Evolutionary conservation across 2,113 vertebrate genomes (phyloP), one percentile per base, ranked within the genome.

Genomic region (Planiliza haematocheilus): DNA sequence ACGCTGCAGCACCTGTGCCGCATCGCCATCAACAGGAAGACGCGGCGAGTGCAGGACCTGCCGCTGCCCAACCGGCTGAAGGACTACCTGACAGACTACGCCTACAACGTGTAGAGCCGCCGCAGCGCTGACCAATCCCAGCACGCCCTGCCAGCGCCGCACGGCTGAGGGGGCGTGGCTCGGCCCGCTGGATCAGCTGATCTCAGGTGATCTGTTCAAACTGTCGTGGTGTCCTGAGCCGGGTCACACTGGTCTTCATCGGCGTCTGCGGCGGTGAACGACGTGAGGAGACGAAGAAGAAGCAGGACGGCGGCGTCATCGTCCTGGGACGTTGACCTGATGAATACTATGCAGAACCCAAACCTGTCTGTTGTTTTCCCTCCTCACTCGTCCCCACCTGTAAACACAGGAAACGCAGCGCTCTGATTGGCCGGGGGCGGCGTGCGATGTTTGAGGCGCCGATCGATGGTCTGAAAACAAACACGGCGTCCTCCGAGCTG

Each of bases 71-170:
- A 93, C 66, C 93, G 96, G 82, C 92, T 99, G 57, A 99, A 98
- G 90, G 94, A 96, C 89, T 99, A 97, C 88, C 93, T 98, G 93
- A 94, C 90, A 49, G 97, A 98, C 86, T 98, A 99, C 84, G 85
- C 89, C 64, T 99, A 97, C 90, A 94, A 95, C 82, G 96, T 98
- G 79, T 98, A 96, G 74, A 41, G 6, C 18, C n/a, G 2, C 9
- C 48, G 55, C 45, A 65, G 53, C 43, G 0, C 43, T 20, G 17
- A 52, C 45, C 45, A 50, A 30, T 74, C 65, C 57, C 36, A 39
- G 38, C 41, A 39, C 45, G 45, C 65, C 34, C 42, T 64, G 68
- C 58, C 55, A n/a, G n/a, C n/a, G n/a, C n/a, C n/a, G n/a, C n/a
- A n/a, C n/a, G n/a, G n/a, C 21, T 9, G n/a, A 14, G 4, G 34